Conservation (phyloP, 2,888 invertebrate genomes). For the Margaritifera margaritifera region DNA sequence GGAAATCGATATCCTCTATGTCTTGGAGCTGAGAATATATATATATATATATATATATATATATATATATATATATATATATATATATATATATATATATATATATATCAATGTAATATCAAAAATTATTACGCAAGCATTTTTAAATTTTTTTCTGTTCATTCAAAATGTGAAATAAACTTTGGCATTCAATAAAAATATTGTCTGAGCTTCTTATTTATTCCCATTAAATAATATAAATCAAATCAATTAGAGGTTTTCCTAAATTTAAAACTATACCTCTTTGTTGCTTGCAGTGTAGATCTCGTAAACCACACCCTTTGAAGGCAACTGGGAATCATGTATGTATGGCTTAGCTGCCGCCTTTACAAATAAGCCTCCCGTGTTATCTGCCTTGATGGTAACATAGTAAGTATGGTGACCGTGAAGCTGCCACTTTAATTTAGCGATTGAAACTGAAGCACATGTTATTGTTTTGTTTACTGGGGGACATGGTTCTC, state of each 20-base stretch:
- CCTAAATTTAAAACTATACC: too few relatives aligned
- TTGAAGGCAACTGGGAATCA: constrained; percentile 29
- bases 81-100: too few relatives aligned
- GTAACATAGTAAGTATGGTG: constrained; percentile 37
- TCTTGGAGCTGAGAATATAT: constrained; percentile 23
- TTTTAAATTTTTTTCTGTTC: too few relatives aligned
- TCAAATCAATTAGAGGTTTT: too few relatives aligned
- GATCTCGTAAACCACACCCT: constrained; percentile 37
- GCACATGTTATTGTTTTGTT: constrained; percentile 19
- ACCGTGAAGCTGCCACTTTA: constrained; percentile 36
- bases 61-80: too few relatives aligned
- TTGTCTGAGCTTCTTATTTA: too few relatives aligned
- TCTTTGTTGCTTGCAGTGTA: neutral
- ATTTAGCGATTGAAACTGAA: constrained; percentile 12
- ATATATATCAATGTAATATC: too few relatives aligned
- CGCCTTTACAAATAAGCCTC: constrained; percentile 23
- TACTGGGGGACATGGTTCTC: constrained; percentile 17
- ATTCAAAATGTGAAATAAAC: too few relatives aligned
- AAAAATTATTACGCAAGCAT: too few relatives aligned
- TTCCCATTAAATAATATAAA: too few relatives aligned
- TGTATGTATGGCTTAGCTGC: constrained; percentile 32
- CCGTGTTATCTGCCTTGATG: constrained; percentile 37
- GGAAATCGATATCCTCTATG: constrained; percentile 39
- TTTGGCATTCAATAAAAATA: too few relatives aligned
- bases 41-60: neutral